Evolutionary conservation across 2,797 vertebrate genomes (phyloP).

Genomic region (Sarcoramphus papa): DNA sequence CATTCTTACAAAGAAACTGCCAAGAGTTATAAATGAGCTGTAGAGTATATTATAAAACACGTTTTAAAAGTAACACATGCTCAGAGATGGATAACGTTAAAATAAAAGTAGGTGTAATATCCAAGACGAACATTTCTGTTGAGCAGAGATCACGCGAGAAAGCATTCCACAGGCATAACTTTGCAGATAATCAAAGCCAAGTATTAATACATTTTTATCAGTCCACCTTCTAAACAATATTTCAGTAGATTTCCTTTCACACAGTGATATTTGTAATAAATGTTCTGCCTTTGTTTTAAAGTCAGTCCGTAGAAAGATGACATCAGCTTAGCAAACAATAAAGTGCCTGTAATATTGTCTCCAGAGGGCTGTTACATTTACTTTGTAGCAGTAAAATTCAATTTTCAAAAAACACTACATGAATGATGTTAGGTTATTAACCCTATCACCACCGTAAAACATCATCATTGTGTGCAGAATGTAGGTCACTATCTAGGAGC

Average conservation of each 20-base stretch:
- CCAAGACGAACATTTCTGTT: conserved; percentile 60
- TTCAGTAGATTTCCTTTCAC: conserved; percentile 96
- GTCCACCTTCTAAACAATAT: conserved; percentile 87
- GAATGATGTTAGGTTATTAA: conserved; percentile 83
- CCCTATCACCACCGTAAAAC: conserved; percentile 77
- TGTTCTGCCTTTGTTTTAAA: conserved; percentile 93
- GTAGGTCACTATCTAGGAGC: conserved; percentile 78
- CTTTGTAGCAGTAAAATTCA: conserved; percentile 93
- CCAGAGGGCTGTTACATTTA: conserved; percentile 90
- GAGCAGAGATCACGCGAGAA: conserved; percentile 64
- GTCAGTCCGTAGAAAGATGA: conserved; percentile 92
- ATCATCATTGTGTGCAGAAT: conserved; percentile 76
- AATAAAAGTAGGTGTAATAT: conserved; percentile 44
- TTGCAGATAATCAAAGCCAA: conserved; percentile 77
- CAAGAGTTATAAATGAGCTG: conserved; percentile 60
- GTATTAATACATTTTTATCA: conserved; percentile 78
- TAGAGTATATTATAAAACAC: conserved; percentile 51
- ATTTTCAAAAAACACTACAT: conserved; percentile 86
- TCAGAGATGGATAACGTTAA: conserved; percentile 48
- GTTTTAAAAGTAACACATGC: conserved; percentile 62
- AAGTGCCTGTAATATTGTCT: conserved; percentile 93
- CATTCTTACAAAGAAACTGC: conserved; percentile 54
- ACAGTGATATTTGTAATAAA: conserved; percentile 94
- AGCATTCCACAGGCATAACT: conserved; percentile 72
- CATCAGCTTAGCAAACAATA: conserved; percentile 98